These are phyloP conservation scores for Vulpes vulpes DNA, from an alignment of 2,113 vertebrate genomes.

Conservation along the genomic window DNA sequence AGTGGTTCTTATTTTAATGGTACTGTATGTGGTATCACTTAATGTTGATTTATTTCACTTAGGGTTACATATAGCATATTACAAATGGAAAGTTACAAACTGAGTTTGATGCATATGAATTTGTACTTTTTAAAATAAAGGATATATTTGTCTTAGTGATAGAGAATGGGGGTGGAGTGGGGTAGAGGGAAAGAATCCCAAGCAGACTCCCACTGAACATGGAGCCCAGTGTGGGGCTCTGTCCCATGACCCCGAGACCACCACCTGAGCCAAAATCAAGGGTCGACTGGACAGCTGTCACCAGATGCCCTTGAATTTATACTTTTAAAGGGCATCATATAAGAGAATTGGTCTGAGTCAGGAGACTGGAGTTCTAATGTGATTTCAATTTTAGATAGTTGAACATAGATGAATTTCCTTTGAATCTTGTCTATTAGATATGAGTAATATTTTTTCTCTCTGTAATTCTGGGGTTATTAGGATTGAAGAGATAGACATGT, in stretches of 20 bases:
- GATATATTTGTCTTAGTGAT: neutral
- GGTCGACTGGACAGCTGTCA: neutral
- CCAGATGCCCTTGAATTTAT: neutral
- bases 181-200: neutral
- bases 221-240: neutral
- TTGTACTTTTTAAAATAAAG: neutral
- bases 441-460: neutral
- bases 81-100: neutral
- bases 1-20: neutral
- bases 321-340: neutral
- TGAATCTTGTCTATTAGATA: neutral
- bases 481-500: neutral
- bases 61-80: neutral
- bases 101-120: neutral
- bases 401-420: constrained; percentile 2
- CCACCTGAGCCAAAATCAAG: neutral
- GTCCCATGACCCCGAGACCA: neutral
- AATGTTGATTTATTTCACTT: neutral
- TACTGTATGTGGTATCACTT: neutral
- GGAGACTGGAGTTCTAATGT: neutral
- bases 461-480: neutral
- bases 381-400: constrained; percentile 9
- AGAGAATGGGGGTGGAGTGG: neutral
- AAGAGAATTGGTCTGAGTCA: neutral
- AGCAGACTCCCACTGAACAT: neutral